Percentiles rank a stretch among this genome's conserved stretches.
phyloP scores from a whole-genome alignment of 2,888 invertebrate species.

The Euproctis similis region DNA sequence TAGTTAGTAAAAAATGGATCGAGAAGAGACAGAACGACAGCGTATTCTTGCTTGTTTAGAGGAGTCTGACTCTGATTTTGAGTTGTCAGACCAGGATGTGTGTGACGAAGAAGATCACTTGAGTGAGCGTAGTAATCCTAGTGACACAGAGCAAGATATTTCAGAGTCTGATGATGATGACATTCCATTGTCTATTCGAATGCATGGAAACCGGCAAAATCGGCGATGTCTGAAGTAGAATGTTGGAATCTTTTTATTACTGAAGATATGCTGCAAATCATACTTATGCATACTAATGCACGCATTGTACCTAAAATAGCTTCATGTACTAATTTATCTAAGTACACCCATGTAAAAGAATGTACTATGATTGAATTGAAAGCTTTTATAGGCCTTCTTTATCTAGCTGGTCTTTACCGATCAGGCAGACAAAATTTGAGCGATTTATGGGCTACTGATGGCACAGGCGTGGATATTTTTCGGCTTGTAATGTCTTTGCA shows the following conservation, averaged over 20 bases:
- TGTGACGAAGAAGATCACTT: no score
- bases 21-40: no score
- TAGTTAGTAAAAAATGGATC: no score
- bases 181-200: no score
- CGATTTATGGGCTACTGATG: not conserved
- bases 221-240: no score
- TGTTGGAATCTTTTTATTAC: not conserved
- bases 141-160: no score
- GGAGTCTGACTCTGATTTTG: no score
- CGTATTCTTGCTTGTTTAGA: no score
- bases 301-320: not conserved
- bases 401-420: not conserved
- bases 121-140: no score
- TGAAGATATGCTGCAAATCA: not conserved
- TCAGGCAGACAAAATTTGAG: not conserved
- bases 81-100: no score
- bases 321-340: not conserved
- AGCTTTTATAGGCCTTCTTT: not conserved
- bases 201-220: no score
- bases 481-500: slow-evolving; percentile 1
- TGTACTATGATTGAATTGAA: not conserved
- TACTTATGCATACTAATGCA: not conserved
- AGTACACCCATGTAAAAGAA: not conserved
- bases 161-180: no score
- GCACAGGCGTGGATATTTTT: not conserved